phyloP scores from a whole-genome alignment of 2,888 invertebrate genomes.

The Fragum sueziense region DNA sequence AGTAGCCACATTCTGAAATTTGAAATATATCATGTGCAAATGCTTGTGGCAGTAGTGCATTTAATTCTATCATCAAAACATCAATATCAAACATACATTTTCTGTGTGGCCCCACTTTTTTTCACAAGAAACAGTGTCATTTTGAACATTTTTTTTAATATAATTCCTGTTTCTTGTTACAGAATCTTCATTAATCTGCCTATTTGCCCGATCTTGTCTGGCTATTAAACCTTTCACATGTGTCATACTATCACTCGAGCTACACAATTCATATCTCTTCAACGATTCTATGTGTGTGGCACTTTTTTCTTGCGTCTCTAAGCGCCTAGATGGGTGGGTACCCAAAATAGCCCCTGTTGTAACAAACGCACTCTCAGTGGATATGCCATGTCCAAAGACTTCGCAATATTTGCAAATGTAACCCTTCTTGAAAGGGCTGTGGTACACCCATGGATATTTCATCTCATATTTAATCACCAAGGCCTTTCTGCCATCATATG shows the following conservation, averaged over 20 bases:
- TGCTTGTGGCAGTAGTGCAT: no score
- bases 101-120: no score
- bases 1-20: no score
- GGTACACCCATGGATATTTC: slow-evolving; percentile 23
- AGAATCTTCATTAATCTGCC: not conserved
- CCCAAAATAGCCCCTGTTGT: slow-evolving; percentile 15
- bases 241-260: not conserved
- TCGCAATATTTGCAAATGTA: slow-evolving; percentile 36
- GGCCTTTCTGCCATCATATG: slow-evolving; percentile 21
- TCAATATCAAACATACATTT: no score
- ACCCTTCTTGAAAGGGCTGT: slow-evolving; percentile 15
- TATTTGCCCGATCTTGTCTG: not conserved
- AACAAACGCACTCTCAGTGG: slow-evolving; percentile 17
- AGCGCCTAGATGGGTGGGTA: slow-evolving; percentile 18
- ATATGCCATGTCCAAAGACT: slow-evolving; percentile 5
- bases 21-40: no score
- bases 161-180: not conserved
- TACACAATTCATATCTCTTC: not conserved
- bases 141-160: no score
- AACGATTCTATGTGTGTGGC: slow-evolving; percentile 5
- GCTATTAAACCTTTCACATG: not conserved
- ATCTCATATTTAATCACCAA: slow-evolving; percentile 1
- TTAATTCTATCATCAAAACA: no score
- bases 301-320: slow-evolving; percentile 17
- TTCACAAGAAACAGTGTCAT: no score